phyloP scores from a whole-genome alignment of 1,140 invertebrate genomes.

The Orius insidiosus region DNA sequence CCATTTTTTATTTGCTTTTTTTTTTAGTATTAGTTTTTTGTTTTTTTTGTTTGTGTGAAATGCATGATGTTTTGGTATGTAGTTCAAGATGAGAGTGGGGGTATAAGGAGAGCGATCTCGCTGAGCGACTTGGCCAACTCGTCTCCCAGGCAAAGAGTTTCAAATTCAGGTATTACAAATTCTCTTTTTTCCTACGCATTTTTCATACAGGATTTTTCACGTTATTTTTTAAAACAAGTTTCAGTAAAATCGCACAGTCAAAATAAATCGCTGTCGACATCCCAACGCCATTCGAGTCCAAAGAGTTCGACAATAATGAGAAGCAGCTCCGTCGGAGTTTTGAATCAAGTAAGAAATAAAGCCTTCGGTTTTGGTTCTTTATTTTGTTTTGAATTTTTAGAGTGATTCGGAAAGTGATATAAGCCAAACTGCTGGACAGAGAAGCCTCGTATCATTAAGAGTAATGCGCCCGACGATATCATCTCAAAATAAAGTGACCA shows the following conservation, averaged over 20 bases:
- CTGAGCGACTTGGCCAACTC: constrained; percentile 45
- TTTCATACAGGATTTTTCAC: not conserved
- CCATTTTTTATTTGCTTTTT: constrained; percentile 17
- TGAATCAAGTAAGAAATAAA: constrained; percentile 46
- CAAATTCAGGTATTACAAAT: not conserved
- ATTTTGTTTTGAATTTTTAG: constrained; percentile 24
- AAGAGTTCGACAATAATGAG: constrained; percentile 34
- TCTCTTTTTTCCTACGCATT: constrained; percentile 3
- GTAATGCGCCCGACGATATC: constrained; percentile 60
- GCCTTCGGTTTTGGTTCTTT: too few relatives aligned
- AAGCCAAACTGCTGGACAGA: constrained; percentile 23
- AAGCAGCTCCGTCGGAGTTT: constrained; percentile 60
- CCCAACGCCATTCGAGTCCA: constrained; percentile 7
- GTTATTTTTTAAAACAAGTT: constrained; percentile 5
- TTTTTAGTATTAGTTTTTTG: constrained; percentile 23
- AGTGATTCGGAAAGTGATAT: constrained; percentile 56
- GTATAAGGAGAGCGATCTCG: constrained; percentile 49
- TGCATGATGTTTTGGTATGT: constrained; percentile 23
- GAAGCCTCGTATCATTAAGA: constrained; percentile 23
- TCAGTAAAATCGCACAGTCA: constrained; percentile 9
- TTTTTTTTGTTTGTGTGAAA: constrained; percentile 23
- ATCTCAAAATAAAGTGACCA: constrained; percentile 52
- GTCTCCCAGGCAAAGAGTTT: constrained; percentile 12
- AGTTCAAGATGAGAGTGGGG: constrained; percentile 29
- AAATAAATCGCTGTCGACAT: constrained; percentile 2